phyloP scores from a whole-genome alignment of 1,140 invertebrate species.

The Neodiprion pinetum region DNA sequence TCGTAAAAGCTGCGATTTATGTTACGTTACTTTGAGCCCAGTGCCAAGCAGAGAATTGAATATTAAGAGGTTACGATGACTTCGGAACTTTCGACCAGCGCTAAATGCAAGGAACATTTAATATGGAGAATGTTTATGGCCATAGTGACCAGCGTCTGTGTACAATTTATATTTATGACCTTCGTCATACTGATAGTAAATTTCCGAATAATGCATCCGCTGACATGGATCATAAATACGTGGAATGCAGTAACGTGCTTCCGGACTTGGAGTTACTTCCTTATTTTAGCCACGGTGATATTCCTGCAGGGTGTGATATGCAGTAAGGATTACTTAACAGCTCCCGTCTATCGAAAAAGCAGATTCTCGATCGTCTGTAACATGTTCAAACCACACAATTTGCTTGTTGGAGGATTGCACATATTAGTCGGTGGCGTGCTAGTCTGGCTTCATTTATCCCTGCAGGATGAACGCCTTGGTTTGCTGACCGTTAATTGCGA shows the following conservation, averaged over 20 bases:
- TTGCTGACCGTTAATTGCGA: conserved; percentile 52
- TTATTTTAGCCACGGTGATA: conserved; percentile 62
- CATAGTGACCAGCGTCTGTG: conserved; percentile 57
- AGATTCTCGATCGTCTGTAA: conserved; percentile 68
- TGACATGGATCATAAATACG: conserved; percentile 61
- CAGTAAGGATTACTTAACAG: conserved; percentile 66
- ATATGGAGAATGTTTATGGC: conserved; percentile 58
- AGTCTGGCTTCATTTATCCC: conserved; percentile 68
- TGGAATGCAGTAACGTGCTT: conserved; percentile 61
- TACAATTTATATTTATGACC: conserved; percentile 63
- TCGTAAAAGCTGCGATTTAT: no score
- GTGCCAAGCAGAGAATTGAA: no score
- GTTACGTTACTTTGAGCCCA: no score
- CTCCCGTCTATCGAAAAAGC: conserved; percentile 63
- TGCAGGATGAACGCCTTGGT: conserved; percentile 63
- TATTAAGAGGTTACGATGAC: no score
- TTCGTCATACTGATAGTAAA: conserved; percentile 64
- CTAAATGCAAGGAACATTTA: conserved; percentile 57
- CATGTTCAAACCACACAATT: conserved; percentile 68
- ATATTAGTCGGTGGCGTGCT: conserved; percentile 66
- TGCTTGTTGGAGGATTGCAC: conserved; percentile 65
- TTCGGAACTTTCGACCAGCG: background rate
- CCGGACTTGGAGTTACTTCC: conserved; percentile 63
- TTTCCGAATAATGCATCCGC: conserved; percentile 60
- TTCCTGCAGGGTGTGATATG: conserved; percentile 66